These are phyloP conservation scores for Myioborus miniatus DNA, from an alignment of 2,797 vertebrate species.

Conservation along the genomic window DNA sequence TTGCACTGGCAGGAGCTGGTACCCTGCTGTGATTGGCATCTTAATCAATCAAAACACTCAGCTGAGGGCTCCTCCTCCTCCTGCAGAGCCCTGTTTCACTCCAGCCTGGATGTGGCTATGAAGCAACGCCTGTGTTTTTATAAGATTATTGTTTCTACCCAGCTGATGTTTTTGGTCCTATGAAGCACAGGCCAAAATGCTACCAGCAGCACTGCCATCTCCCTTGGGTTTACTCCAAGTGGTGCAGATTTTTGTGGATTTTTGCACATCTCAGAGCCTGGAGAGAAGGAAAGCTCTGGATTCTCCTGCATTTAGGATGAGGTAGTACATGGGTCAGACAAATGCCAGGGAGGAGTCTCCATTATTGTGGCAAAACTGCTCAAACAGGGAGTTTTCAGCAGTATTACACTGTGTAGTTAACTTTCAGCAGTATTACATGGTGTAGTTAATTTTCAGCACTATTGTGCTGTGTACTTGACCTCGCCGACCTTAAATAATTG, in stretches of 20 bases:
- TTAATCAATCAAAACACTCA: background rate
- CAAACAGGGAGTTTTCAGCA: background rate
- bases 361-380: background rate
- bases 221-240: background rate
- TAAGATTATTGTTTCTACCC: background rate
- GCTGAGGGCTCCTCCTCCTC: background rate
- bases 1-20: background rate
- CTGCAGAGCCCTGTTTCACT: background rate
- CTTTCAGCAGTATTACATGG: background rate
- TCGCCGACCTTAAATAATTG: constrained; percentile 50
- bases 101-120: background rate
- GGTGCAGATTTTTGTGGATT: background rate
- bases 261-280: background rate
- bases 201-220: background rate
- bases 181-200: background rate
- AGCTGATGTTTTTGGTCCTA: background rate
- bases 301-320: background rate
- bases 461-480: background rate
- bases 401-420: background rate
- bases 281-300: background rate
- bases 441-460: background rate
- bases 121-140: background rate
- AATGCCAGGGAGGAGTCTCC: fast-evolving
- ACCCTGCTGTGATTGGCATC: background rate
- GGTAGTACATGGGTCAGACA: background rate